These are phyloP conservation scores for Lynx canadensis DNA, from an alignment of 2,113 vertebrate species.

Conservation along the genomic window DNA sequence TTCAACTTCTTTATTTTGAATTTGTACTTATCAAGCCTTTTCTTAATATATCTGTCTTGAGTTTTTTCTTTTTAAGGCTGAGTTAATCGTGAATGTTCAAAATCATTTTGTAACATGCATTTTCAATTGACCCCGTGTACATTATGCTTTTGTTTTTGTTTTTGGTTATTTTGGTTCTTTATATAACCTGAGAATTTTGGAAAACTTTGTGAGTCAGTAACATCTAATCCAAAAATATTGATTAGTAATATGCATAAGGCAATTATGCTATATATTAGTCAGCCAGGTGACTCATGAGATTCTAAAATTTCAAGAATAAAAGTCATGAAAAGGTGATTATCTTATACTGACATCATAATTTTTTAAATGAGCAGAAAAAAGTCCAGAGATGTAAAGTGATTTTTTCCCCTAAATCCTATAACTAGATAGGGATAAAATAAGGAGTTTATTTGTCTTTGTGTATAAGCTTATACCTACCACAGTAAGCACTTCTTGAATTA, in stretches of 20 bases:
- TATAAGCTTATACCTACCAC: not conserved
- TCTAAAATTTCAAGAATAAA: conserved; percentile 22
- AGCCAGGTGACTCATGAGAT: conserved; percentile 58
- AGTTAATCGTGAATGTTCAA: conserved; percentile 29
- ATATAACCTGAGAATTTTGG: conserved; percentile 8
- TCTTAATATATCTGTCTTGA: not conserved
- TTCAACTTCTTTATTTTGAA: not conserved
- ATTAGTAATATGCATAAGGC: conserved; percentile 51
- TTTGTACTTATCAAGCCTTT: not conserved
- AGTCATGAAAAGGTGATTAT: conserved; percentile 1
- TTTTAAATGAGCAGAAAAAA: conserved; percentile 42
- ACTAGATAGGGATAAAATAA: not conserved
- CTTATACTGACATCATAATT: not conserved
- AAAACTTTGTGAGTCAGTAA: conserved; percentile 44
- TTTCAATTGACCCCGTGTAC: conserved; percentile 15
- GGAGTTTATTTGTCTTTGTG: not conserved
- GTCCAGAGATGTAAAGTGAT: not conserved
- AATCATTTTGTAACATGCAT: not conserved
- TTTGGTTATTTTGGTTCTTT: not conserved
- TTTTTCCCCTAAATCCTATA: not conserved
- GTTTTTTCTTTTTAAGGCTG: not conserved
- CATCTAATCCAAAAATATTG: not conserved
- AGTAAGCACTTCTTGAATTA: not conserved
- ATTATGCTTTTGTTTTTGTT: not conserved
- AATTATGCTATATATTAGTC: conserved; percentile 27